Percentiles rank a stretch among this genome's conserved stretches.
phyloP scores from a whole-genome alignment of 2,797 vertebrate genomes.

The Emydoidea blandingii region DNA sequence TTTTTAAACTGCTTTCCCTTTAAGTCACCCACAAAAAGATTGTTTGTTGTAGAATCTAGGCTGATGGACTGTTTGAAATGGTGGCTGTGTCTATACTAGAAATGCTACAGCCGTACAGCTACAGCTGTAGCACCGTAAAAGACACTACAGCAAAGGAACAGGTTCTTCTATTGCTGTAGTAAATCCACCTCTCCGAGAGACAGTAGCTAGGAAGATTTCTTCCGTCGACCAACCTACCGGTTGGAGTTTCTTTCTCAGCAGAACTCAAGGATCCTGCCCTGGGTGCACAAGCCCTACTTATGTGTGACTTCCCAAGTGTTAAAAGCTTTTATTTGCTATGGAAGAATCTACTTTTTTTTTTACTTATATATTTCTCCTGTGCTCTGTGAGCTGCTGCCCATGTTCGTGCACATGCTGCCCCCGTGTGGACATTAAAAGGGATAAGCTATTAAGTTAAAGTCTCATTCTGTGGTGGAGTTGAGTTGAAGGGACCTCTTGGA shows the following conservation, averaged over 20 bases:
- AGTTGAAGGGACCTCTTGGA: neutral
- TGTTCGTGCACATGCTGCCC: neutral
- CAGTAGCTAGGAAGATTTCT: neutral
- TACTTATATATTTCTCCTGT: accelerated
- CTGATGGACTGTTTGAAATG: neutral
- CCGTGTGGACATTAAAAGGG: neutral
- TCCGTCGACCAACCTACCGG: neutral
- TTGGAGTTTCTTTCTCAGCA: neutral
- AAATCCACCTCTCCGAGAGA: no score
- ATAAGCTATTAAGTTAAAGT: neutral
- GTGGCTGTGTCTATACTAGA: no score
- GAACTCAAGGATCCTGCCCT: neutral
- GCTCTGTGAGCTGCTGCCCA: accelerated
- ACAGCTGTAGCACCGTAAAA: no score
- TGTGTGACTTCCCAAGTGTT: neutral
- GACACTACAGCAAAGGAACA: no score
- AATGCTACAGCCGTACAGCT: no score
- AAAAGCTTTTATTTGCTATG: neutral
- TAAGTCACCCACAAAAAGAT: neutral
- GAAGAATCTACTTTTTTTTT: neutral
- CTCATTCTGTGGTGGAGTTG: neutral
- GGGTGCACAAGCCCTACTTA: neutral
- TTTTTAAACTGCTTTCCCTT: neutral
- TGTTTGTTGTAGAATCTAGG: neutral
- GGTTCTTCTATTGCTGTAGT: no score